Conservation (phyloP, 1,140 invertebrate genomes). For the Andrena cerasifolii region DNA sequence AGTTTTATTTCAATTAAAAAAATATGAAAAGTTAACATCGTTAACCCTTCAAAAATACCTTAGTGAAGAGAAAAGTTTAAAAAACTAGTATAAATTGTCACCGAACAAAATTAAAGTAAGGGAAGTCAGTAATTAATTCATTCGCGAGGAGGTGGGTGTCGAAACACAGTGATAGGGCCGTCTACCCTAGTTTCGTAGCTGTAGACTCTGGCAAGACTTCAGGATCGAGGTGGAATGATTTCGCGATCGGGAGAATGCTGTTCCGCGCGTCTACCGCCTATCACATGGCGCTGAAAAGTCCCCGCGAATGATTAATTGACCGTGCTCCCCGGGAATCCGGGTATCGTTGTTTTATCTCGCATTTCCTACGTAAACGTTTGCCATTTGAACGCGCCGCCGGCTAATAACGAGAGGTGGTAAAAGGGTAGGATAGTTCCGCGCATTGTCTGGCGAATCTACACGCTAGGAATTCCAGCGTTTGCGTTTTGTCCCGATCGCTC, state of each 20-base stretch:
- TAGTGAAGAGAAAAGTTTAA: no score
- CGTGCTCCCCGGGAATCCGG: constrained; percentile 16
- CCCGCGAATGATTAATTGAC: constrained; percentile 51
- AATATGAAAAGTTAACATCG: no score
- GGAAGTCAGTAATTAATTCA: no score
- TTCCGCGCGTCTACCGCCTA: neutral
- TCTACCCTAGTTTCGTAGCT: no score
- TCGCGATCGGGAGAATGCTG: neutral
- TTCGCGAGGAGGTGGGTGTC: no score
- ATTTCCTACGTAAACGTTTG: constrained; percentile 31
- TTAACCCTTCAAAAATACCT: no score
- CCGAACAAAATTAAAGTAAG: no score
- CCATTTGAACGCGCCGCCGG: constrained; percentile 36
- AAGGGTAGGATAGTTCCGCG: constrained; percentile 45
- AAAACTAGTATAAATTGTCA: no score
- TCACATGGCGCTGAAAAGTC: constrained; percentile 21
- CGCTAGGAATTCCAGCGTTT: constrained; percentile 45
- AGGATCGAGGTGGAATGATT: neutral
- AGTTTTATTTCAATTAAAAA: no score
- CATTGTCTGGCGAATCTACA: constrained; percentile 33
- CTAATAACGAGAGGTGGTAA: constrained; percentile 46
- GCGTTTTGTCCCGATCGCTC: constrained; percentile 44
- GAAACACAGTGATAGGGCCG: no score
- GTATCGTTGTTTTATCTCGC: constrained; percentile 37
- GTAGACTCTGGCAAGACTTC: neutral